These are phyloP conservation scores for Paratrypauchen microcephalus DNA, from an alignment of 2,797 vertebrate species.

Conservation along the genomic window DNA sequence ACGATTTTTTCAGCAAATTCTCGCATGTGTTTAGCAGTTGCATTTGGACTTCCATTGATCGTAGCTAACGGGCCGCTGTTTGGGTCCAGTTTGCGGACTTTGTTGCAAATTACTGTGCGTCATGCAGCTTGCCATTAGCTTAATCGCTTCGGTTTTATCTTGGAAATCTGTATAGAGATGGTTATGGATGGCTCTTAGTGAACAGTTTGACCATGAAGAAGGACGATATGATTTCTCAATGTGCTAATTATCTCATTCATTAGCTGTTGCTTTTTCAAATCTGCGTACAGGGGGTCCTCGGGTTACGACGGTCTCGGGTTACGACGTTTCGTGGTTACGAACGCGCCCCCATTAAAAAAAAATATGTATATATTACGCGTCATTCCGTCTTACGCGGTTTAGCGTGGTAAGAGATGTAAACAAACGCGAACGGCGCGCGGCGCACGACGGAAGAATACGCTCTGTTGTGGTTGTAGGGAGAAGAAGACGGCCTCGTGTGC, in stretches of 20 bases:
- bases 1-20: neutral
- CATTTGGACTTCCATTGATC: neutral
- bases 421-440: no score
- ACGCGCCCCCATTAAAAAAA: no score
- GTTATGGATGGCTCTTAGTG: neutral
- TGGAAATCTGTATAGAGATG: neutral
- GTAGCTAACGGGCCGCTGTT: neutral
- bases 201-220: neutral
- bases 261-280: slow-evolving; percentile 1
- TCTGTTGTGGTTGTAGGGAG: no score
- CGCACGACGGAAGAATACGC: no score
- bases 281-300: no score
- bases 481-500: no score
- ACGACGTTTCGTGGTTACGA: no score
- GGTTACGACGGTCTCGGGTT: no score
- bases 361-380: no score
- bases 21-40: neutral
- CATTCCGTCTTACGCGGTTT: no score
- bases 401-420: no score
- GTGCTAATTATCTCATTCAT: neutral
- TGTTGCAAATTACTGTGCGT: neutral
- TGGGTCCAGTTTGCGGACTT: neutral
- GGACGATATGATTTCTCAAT: neutral
- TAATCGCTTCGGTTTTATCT: neutral
- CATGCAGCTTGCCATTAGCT: neutral